Base-by-base conservation (phyloP, 1,140 invertebrate species). In the Cotesia vestalis region DNA sequence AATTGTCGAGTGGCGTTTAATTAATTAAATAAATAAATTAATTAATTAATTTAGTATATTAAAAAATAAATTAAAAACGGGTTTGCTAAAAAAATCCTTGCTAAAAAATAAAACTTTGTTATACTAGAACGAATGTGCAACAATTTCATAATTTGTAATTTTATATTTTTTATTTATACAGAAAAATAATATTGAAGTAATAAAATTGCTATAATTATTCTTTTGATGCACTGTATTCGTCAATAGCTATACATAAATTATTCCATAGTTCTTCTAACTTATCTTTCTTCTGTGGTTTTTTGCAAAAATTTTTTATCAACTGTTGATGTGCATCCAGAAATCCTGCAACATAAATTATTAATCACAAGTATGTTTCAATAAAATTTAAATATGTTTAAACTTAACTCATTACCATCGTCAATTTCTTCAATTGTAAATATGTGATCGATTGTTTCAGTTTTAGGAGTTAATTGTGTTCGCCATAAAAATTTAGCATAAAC, bases 361-460 rank as follows among this genome's bases (percentile, higher is more conserved):
- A 20, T 66, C 3, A 5, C 38, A 11, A 60, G 40, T 12, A 68
- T 68, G 34, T 6, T 14, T 55, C 36, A 35, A 6, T 12, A 35
- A 35, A 20, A n/a, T n/a, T 14, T 2, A 57, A 68, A 69, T 53
- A 34, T 6, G 51, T 46, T 52, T 51, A 4, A 5, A 6, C 36
- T 55, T 9, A 52, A 52, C 2, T 11, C 6, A 46, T 51, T 66
- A 72, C 70, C 70, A 66, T 55, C 17, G 8, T 66, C 63, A 6
- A 66, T 11, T 20, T 8, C 34, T 2, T 72, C 63, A 20, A 72
- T 72, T n/a, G 8, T 12, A 59, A 72, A 72, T 46, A 17, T 8
- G 40, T 72, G 70, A 66, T 72, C 63, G 2, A 71, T 66, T 3
- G 63, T 20, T 46, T 14, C 66, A 3, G 53, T 72, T 27, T 51